Evolutionary conservation across 2,113 vertebrate genomes (phyloP), one percentile per base, ranked within the genome.

Genomic region (Dipodomys ordii): DNA sequence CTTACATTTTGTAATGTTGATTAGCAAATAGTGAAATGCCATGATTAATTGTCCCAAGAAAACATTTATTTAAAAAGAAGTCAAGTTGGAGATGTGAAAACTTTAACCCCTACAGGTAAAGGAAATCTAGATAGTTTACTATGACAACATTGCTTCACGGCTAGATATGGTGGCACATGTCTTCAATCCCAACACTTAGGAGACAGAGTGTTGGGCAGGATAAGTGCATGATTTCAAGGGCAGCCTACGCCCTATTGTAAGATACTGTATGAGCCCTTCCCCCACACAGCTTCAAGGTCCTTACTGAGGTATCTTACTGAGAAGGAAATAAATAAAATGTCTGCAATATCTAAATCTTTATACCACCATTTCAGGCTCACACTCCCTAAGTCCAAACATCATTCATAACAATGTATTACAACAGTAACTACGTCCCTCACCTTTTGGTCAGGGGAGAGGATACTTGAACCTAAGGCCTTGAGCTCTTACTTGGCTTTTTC

Each of bases 1-100:
- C 25, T 83, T 87, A 80, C 16, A 16, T 87, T 94, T 71, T 85
- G n/a, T 16, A 83, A 44, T 68, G 9, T 30, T 94, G 77, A 77
- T 62, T 91, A 92, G 25, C 27, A 91, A 79, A 20, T 53, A 91
- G 7, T 53, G 27, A 93, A 91, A 72, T 85, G 9, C 5, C 10
- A 77, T 49, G n/a, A 10, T 71, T 79, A 80, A 19, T 44, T 82
- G 7, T 57, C 72, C 39, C 60, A 89, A 89, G 4, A 81, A 86
- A 35, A 49, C 3, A 73, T 60, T 60, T 68, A 78, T 69, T 87
- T 10, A 44, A 53, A 76, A 93, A 86, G 53, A 7, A 89, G 7
- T 72, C 39, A 95, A 25, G 1, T 60, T 39, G 6, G 20, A 90
- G 81, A 71, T 73, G 44, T 65, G 6, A 83, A 90, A 84, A 76